Conservation (phyloP, 2,888 invertebrate species). For the Deilephila elpenor region DNA sequence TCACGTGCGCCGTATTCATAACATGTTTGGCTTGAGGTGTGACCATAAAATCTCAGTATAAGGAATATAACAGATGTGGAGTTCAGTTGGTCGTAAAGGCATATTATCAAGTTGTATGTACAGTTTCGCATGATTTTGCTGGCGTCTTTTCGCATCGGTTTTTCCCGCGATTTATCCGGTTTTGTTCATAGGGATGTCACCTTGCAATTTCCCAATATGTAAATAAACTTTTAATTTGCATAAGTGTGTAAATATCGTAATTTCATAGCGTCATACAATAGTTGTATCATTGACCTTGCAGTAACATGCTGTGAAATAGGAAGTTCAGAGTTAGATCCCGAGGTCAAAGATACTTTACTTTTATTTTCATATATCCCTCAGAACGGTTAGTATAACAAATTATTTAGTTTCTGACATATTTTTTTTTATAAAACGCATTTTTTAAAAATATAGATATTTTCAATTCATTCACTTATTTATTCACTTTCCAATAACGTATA, state of each 20-base stretch:
- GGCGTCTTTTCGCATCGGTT: background rate
- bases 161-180: conserved; percentile 6
- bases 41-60: background rate
- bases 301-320: too few relatives aligned
- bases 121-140: background rate
- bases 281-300: too few relatives aligned
- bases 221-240: background rate
- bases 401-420: too few relatives aligned
- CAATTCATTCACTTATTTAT: too few relatives aligned
- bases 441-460: too few relatives aligned
- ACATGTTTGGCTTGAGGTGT: background rate
- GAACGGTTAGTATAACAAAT: too few relatives aligned
- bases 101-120: background rate
- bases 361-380: too few relatives aligned
- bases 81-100: background rate
- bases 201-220: background rate
- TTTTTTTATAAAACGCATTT: too few relatives aligned
- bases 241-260: background rate
- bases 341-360: too few relatives aligned
- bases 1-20: background rate
- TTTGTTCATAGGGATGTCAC: background rate
- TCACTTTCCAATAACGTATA: too few relatives aligned
- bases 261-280: too few relatives aligned
- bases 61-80: background rate
- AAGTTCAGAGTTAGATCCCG: too few relatives aligned